Evolutionary conservation across 2,888 invertebrate genomes (phyloP).

Genomic region (Lordiphosa fenestrarum): DNA sequence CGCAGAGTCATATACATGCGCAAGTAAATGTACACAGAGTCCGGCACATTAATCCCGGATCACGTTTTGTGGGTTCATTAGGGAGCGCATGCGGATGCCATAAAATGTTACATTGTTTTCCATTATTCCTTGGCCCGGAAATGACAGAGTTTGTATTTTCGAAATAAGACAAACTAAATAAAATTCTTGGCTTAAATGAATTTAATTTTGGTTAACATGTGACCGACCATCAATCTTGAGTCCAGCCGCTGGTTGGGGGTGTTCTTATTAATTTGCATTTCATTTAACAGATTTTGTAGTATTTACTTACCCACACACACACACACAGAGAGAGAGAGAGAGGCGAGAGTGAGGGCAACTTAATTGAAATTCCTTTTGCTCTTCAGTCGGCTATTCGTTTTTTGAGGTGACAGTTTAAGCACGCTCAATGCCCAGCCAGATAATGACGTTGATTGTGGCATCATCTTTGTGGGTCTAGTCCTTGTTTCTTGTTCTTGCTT

Average conservation of each 20-base stretch:
- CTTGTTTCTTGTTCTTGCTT: conserved; percentile 16
- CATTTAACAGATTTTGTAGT: conserved; percentile 50
- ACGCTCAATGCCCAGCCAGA: conserved; percentile 46
- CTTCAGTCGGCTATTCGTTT: conserved; percentile 9
- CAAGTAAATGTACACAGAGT: too few species aligned
- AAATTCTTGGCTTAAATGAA: too few species aligned
- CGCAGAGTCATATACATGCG: too few species aligned
- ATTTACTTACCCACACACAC: conserved; percentile 41
- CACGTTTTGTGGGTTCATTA: conserved; percentile 51
- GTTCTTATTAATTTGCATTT: conserved; percentile 8
- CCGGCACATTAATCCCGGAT: conserved; percentile 25
- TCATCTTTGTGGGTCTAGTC: conserved; percentile 24
- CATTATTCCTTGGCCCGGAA: conserved; percentile 34
- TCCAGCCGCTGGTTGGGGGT: too few species aligned
- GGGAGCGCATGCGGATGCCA: conserved; percentile 19
- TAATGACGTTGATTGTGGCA: conserved; percentile 65
- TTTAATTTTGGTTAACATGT: background rate
- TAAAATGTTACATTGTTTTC: conserved; percentile 47
- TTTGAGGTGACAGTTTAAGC: conserved; percentile 64
- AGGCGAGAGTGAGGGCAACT: too few species aligned
- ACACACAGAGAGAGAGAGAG: too few species aligned
- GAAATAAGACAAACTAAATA: too few species aligned
- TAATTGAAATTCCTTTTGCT: conserved; percentile 49
- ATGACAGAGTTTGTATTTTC: conserved; percentile 6
- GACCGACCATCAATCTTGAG: conserved; percentile 11